A percentile compares a stretch with the other conserved stretches of the same genome.
Evolutionary conservation across 1,140 invertebrate genomes (phyloP).

Genomic region (Cydia pomonella): DNA sequence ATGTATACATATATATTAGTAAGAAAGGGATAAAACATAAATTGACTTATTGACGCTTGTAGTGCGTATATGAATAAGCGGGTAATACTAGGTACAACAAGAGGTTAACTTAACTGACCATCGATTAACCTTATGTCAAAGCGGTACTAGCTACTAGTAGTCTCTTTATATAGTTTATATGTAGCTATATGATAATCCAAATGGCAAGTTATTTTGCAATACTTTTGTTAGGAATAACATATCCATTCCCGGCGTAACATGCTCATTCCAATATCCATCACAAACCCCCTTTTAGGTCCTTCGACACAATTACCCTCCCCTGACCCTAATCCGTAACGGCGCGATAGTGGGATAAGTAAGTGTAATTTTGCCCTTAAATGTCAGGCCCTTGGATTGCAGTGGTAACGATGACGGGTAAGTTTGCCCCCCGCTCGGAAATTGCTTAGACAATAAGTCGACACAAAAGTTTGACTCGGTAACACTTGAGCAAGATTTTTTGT

Average conservation of each 20-base stretch:
- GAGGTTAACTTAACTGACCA: no score
- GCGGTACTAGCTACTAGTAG: no score
- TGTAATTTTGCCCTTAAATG: conserved; percentile 28
- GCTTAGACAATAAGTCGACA: conserved; percentile 4
- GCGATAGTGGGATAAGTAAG: conserved; percentile 27
- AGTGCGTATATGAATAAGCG: no score
- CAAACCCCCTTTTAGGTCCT: conserved; percentile 10
- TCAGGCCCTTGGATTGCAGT: background rate
- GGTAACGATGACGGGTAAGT: conserved; percentile 13
- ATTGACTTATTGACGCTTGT: no score
- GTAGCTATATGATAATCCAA: background rate
- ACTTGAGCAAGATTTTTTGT: background rate
- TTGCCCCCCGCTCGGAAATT: conserved; percentile 15
- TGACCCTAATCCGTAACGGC: conserved; percentile 21
- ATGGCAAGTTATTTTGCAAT: background rate
- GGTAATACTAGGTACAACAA: no score
- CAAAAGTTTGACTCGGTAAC: conserved; percentile 21
- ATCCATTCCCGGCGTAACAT: background rate
- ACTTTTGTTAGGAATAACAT: background rate
- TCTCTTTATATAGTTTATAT: no score
- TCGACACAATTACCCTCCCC: conserved; percentile 13
- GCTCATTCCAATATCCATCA: background rate
- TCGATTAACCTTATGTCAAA: no score
- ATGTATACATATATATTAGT: no score
- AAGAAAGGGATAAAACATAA: no score